Base-by-base conservation (phyloP, 2,797 vertebrate species). In the Columba guinea region DNA sequence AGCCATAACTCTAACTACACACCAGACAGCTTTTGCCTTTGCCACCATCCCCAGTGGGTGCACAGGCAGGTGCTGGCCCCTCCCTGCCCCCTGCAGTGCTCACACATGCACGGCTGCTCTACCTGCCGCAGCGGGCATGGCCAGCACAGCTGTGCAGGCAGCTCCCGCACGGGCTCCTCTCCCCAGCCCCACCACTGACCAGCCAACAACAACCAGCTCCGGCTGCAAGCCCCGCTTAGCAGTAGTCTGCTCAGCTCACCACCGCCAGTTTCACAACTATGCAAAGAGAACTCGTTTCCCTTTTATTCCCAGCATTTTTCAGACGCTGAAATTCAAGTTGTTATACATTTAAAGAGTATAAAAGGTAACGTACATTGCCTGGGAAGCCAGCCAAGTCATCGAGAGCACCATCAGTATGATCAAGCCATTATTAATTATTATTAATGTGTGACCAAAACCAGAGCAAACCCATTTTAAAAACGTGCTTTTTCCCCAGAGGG, bases 71-170 rank as follows among this genome's bases (percentile, higher is more conserved):
- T 20, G 44, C 44, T 19, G 4, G 44, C 44, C 44, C 44, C 44
- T 46, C 44, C 1, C 56, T 13, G 5, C 1, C 14, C 0, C 1
- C 48, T 4, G 53, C 34, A 51, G 22, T 18, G 4, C 30, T 28
- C 23, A 4, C 2, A 0, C 34, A 5, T 2, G 2, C 3, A 2
- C 3, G 19, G 67, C 8, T 27, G 67, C 70, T 14, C 30, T 21
- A 10, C 49, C 41, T 4, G 9, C 71, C 16, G 22, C 55, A 4
- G 6, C 0, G 0, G 0, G 18, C 4, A 11, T 3, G 2, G 0
- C 32, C 4, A 35, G 51, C 62, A 26, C 48, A 24, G 49, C 32
- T 8, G 20, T 4, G 1, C 41, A 12, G 46, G 3, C 32, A n/a
- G 22, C 78, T n/a, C 18, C 1, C 26, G 44, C 24, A 16, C 52